Evolutionary conservation across 2,797 vertebrate species (phyloP).

Genomic region (Bovichtus variegatus): DNA sequence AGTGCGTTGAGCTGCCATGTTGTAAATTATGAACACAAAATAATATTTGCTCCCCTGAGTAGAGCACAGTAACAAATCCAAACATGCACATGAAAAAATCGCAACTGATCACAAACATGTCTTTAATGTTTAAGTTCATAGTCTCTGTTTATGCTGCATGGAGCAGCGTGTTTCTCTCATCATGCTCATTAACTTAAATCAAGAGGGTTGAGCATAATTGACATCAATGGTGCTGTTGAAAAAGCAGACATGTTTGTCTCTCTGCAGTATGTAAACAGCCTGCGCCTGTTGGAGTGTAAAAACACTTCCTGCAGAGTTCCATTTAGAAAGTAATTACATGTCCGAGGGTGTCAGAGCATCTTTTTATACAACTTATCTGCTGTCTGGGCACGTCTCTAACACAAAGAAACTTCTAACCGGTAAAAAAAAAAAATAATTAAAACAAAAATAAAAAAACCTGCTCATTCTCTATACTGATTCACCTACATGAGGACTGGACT

Average conservation of each 20-base stretch:
- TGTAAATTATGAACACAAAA: background rate
- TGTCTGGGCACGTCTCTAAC: slow-evolving; percentile 19
- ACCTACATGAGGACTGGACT: background rate
- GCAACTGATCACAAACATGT: too few relatives aligned
- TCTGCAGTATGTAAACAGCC: slow-evolving; percentile 28
- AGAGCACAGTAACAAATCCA: too few relatives aligned
- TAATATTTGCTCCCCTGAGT: background rate
- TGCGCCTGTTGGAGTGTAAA: slow-evolving; percentile 20
- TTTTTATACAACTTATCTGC: slow-evolving; percentile 14
- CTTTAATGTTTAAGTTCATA: background rate
- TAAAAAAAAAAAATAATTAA: too few relatives aligned
- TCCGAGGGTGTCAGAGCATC: slow-evolving; percentile 32
- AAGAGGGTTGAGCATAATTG: background rate
- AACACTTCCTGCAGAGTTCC: slow-evolving; percentile 29
- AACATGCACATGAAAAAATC: background rate
- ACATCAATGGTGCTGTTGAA: background rate
- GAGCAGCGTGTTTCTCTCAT: background rate
- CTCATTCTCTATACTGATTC: slow-evolving; percentile 1
- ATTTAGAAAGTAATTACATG: slow-evolving; percentile 45
- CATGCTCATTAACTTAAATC: slow-evolving; percentile 14
- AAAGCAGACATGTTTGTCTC: background rate
- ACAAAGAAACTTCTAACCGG: background rate
- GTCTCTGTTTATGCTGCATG: background rate
- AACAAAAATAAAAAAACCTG: background rate
- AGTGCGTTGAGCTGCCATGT: background rate